Base-by-base conservation (phyloP, 92 coral and sea anemone species). In the Montipora capitata region DNA sequence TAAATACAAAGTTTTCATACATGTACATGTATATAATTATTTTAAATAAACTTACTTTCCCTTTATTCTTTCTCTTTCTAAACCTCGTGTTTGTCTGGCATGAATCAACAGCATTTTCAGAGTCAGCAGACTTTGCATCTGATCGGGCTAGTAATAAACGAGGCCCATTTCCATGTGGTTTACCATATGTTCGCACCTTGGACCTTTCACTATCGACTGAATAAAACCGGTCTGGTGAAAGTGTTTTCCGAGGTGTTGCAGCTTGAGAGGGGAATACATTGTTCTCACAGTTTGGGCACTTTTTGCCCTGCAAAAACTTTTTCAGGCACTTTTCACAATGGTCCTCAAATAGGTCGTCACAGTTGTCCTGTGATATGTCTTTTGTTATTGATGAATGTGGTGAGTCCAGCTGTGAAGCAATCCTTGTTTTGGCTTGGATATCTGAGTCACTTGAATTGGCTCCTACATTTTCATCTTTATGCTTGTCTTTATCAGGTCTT, bases 241-340 rank as follows among this genome's bases (percentile, higher is more conserved):
- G 77, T 68, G 51, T 67, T 56, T 39, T 68, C 18, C 85, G 74
- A 20, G 85, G 77, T 16, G 85, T 81, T 40, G 85, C 85, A 39
- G 85, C 85, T 68, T 81, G 85, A 5, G 85, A 81, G 16, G 77
- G 85, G 67, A 81, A 81, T 10, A 38, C 52, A 38, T 68, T 51
- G 51, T 68, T 68, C 67, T 18, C 52, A 5, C 85, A 81, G 16
- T 10, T 8, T 7, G 48, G 68, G 14, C 85, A 81, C 2, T 39
- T 68, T 39, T 51, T 81, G 59, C 52, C 67, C 54, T 15, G 20
- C 12, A 68, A 68, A 9, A 81, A 40, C 68, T 16, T 80, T 15
- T 7, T 7, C 9, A 35, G 10, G 48, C 85, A 81, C 10, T 54
- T 68, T 7, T n/a, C 43, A 51, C 85, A 81, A 12, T 51, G 74